Conservation (phyloP, 2,113 vertebrate genomes). For the Nettapus auritus region DNA sequence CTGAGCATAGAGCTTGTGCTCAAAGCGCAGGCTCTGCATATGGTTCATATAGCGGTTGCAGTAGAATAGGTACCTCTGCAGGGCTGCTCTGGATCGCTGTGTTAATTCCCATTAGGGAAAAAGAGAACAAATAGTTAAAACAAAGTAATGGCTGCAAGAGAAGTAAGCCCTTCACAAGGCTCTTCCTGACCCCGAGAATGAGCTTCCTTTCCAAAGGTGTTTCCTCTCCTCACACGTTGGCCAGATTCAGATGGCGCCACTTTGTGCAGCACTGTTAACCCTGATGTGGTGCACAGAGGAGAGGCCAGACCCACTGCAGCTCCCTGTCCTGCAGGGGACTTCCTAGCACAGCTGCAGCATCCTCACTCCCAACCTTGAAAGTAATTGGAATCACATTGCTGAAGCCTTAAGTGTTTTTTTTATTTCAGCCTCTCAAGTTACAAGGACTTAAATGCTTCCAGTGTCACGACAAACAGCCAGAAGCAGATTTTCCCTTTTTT, state of each 20-base stretch:
- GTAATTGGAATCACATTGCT: neutral
- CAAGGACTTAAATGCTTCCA: neutral
- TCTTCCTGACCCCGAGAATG: neutral
- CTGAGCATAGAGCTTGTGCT: constrained; percentile 99
- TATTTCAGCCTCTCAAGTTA: neutral
- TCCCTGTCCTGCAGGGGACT: fast-evolving
- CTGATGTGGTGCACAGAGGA: fast-evolving
- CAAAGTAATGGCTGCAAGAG: neutral
- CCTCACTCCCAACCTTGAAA: neutral
- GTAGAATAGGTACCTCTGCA: constrained; percentile 99
- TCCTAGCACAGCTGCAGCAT: neutral
- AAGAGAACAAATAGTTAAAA: constrained; percentile 59
- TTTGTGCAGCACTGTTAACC: fast-evolving
- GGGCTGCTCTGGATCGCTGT: constrained; percentile 94
- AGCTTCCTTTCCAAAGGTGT: constrained; percentile 3
- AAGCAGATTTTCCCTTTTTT: neutral
- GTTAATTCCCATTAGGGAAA: constrained; percentile 71
- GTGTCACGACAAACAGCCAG: neutral
- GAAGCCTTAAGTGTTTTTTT: neutral
- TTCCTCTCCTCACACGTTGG: neutral
- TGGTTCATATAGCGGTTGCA: constrained; percentile 99
- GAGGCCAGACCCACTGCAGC: neutral
- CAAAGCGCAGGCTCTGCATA: constrained; percentile 99
- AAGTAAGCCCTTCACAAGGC: neutral
- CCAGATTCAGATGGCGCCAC: neutral